Conservation (phyloP, 2,888 invertebrate genomes). For the Hermodice carunculata region DNA sequence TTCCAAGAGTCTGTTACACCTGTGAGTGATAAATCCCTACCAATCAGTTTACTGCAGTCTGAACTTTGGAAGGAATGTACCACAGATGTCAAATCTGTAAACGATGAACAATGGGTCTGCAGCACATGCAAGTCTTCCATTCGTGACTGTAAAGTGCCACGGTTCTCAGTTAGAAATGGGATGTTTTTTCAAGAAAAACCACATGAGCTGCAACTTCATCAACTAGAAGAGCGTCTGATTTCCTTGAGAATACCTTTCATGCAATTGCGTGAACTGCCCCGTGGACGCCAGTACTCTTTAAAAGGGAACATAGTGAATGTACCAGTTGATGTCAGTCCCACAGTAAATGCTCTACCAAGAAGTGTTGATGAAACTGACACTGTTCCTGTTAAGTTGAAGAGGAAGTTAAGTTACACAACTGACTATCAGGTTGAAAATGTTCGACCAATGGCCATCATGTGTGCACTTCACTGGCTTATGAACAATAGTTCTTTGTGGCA, state of each 20-base stretch:
- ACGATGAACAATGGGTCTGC: too few species aligned
- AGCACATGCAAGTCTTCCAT: too few species aligned
- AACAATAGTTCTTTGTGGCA: too few species aligned
- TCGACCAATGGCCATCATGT: background rate
- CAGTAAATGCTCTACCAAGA: background rate
- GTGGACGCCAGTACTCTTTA: background rate
- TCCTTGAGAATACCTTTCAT: background rate
- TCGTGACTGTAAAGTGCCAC: too few species aligned
- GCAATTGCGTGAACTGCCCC: background rate
- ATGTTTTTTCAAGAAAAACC: too few species aligned
- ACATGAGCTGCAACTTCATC: too few species aligned
- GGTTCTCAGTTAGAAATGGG: too few species aligned
- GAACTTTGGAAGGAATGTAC: too few species aligned
- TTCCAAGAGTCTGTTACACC: too few species aligned
- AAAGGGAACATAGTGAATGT: background rate
- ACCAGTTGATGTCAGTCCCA: background rate
- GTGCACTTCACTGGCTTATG: background rate
- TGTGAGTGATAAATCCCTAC: too few species aligned
- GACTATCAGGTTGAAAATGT: background rate
- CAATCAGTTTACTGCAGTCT: too few species aligned
- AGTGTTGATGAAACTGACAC: background rate
- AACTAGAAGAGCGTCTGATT: background rate
- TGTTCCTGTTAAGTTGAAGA: background rate
- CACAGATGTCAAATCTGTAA: too few species aligned
- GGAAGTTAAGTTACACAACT: background rate